Evolutionary conservation across 2,113 vertebrate genomes (phyloP), one percentile per base, ranked within the genome.

Genomic region (Upupa epops): DNA sequence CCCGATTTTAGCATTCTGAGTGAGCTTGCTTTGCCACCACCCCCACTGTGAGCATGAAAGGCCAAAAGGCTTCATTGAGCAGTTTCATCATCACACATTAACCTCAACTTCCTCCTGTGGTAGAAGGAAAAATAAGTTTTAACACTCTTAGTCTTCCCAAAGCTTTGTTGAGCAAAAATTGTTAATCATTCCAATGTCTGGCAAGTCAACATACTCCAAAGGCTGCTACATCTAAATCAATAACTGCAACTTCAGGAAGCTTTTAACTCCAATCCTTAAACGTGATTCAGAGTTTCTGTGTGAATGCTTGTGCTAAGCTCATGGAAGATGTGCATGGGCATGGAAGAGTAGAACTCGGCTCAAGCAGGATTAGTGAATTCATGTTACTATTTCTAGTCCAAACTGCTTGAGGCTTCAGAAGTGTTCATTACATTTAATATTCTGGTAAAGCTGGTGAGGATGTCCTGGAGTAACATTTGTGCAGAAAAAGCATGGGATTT

Each of bases 61-160:
- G 72, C 52, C 88, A 92, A 36, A 74, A 86, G 72, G 72, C 83
- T 90, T 63, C 89, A 36, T 1, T 34, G 69, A 86, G 70, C 90
- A 89, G 52, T 84, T 94, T 92, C 86, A 80, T 94, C 74, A 66
- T 45, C 88, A 42, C 40, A 28, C 55, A 80, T 91, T 91, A 94
- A 95, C 88, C 91, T 91, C 37, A 91, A 14, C 84, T 92, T 86
- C 83, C 81, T 92, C 81, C 78, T 31, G 2, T 52, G 58, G 51
- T 48, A 87, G 61, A 73, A 83, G 75, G 45, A 32, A 83, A 94
- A 63, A 79, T 63, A 59, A 79, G n/a, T 79, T 92, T 93, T 81
- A 86, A 90, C 34, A 79, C 21, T 77, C 49, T 74, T 61, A 36
- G 54, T 42, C 77, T 89, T 93, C 82, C 77, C 52, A 15, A 77